These are phyloP conservation scores for Candidula unifasciata DNA, from an alignment of 2,888 invertebrate species.

Conservation along the genomic window DNA sequence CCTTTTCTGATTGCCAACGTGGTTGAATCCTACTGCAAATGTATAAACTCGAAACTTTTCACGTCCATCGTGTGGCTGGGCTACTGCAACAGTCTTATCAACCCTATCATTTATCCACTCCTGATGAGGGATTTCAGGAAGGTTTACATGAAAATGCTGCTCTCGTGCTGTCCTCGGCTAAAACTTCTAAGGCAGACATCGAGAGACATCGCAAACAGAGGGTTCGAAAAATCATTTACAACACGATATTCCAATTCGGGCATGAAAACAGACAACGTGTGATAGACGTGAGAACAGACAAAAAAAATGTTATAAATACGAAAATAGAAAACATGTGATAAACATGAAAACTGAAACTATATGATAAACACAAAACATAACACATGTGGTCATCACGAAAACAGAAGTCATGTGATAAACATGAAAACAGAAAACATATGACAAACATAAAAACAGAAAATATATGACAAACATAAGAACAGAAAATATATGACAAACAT, in stretches of 20 bases:
- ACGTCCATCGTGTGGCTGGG: slow-evolving; percentile 69
- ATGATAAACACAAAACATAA: too few relatives aligned
- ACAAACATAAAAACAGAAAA: too few relatives aligned
- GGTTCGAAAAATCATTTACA: slow-evolving; percentile 10
- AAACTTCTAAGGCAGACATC: slow-evolving; percentile 1
- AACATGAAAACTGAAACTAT: too few relatives aligned
- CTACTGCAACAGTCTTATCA: slow-evolving; percentile 69
- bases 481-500: too few relatives aligned
- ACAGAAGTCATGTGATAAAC: too few relatives aligned
- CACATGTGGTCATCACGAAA: too few relatives aligned
- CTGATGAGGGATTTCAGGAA: slow-evolving; percentile 72
- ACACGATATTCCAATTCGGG: slow-evolving; percentile 16
- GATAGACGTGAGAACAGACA: too few relatives aligned
- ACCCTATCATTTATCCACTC: slow-evolving; percentile 72
- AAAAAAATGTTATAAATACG: too few relatives aligned
- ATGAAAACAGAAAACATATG: too few relatives aligned
- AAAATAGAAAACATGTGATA: too few relatives aligned
- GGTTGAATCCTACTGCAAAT: slow-evolving; percentile 63
- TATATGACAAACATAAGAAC: too few relatives aligned
- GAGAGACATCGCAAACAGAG: neutral
- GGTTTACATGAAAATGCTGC: slow-evolving; percentile 62
- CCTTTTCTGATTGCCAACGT: slow-evolving; percentile 68
- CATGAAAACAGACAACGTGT: slow-evolving; percentile 12
- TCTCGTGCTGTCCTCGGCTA: slow-evolving; percentile 60
- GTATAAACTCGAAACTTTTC: slow-evolving; percentile 65